Evolutionary conservation across 2,113 vertebrate species (phyloP).

Genomic region (Nannospalax galili): DNA sequence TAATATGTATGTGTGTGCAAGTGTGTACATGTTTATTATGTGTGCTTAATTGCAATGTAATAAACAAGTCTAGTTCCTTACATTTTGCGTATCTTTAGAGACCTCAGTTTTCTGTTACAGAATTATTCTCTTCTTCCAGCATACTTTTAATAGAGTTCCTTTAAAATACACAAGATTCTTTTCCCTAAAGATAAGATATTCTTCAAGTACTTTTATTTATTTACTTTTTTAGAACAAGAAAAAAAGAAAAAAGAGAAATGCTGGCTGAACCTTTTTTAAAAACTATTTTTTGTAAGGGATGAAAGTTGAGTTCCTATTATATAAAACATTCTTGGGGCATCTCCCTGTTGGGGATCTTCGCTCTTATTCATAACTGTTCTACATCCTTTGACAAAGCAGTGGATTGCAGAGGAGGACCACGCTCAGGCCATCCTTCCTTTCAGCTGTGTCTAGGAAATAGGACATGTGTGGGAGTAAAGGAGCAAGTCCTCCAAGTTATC

Average conservation of each 20-base stretch:
- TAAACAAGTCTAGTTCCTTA: not conserved
- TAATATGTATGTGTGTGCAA: not conserved
- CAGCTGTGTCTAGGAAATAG: conserved; percentile 73
- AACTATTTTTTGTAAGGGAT: conserved; percentile 42
- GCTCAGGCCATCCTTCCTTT: conserved; percentile 68
- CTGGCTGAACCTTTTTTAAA: not conserved
- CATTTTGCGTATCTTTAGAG: not conserved
- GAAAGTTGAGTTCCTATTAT: not conserved
- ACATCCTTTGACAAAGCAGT: conserved; percentile 49
- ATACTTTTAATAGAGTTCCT: not conserved
- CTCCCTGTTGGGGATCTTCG: conserved; percentile 6
- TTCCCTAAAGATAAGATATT: not conserved
- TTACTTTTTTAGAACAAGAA: conserved; percentile 38
- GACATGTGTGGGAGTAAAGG: conserved; percentile 26
- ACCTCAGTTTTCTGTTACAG: not conserved
- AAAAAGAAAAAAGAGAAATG: not conserved
- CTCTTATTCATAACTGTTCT: conserved; percentile 43
- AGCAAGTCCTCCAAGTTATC: not conserved
- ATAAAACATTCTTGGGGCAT: not conserved
- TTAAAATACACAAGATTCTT: not conserved
- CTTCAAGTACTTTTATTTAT: conserved; percentile 24
- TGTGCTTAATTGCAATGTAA: not conserved
- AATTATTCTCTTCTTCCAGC: not conserved
- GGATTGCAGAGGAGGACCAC: conserved; percentile 65
- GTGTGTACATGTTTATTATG: not conserved